Conservation (phyloP, 2,888 invertebrate genomes). For the Nomada lathburiana region DNA sequence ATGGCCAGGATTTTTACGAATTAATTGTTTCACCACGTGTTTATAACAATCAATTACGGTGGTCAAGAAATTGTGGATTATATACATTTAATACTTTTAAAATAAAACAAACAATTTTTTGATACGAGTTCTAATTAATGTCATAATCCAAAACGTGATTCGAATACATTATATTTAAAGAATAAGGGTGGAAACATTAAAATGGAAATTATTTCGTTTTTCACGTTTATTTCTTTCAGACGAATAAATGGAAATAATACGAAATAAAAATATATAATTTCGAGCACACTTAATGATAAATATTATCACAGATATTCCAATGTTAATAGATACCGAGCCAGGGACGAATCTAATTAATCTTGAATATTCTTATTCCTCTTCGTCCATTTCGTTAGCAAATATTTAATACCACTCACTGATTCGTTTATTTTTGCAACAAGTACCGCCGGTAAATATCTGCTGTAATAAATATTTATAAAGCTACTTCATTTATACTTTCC, state of each 20-base stretch:
- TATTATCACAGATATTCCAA: neutral
- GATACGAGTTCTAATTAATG: too few relatives aligned
- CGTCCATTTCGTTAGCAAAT: conserved; percentile 8
- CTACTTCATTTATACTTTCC: conserved; percentile 3
- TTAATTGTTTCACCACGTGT: too few relatives aligned
- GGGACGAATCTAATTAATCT: neutral
- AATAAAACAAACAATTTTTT: too few relatives aligned
- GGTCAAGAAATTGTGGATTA: too few relatives aligned
- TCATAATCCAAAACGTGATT: too few relatives aligned
- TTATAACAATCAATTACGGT: too few relatives aligned
- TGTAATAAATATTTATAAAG: conserved; percentile 36
- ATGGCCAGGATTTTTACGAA: conserved; percentile 38
- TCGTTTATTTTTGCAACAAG: conserved; percentile 6
- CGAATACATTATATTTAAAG: neutral
- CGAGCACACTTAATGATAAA: neutral
- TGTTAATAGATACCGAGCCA: neutral
- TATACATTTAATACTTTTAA: too few relatives aligned
- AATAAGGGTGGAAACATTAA: neutral
- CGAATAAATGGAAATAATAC: neutral
- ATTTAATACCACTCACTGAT: conserved; percentile 16
- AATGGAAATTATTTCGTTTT: neutral
- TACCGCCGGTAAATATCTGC: conserved; percentile 11
- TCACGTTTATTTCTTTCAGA: neutral
- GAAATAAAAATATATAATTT: neutral
- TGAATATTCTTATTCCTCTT: conserved; percentile 15